Conservation (phyloP, 2,888 invertebrate genomes). For the Bembecia ichneumoniformis region DNA sequence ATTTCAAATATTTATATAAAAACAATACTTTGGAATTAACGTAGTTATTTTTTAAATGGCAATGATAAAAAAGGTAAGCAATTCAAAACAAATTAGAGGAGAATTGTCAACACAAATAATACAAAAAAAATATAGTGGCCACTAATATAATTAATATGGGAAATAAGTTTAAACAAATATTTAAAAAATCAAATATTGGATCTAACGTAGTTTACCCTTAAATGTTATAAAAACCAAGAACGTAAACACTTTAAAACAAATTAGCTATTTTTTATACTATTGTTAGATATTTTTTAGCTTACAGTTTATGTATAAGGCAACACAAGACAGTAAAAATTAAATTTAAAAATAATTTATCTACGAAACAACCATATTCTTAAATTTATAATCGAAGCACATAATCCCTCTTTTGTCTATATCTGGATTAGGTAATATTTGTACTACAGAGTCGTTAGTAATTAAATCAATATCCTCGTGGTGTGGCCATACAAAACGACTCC, state of each 20-base stretch:
- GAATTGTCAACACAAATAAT: neutral
- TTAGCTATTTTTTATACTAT: neutral
- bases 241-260: no score
- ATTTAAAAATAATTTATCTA: neutral
- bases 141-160: no score
- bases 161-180: no score
- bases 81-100: no score
- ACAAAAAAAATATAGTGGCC: no score
- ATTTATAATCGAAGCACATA: neutral
- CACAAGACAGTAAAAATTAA: neutral
- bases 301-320: neutral
- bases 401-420: neutral
- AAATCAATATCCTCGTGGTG: conserved; percentile 8
- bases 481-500: conserved; percentile 6
- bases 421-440: neutral
- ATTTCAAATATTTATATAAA: neutral
- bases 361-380: neutral
- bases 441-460: conserved; percentile 7
- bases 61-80: no score
- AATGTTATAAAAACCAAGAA: no score
- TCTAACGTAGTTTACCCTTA: no score
- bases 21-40: neutral
- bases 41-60: no score
- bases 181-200: no score
- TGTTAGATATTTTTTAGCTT: neutral